phyloP scores from a whole-genome alignment of 2,888 invertebrate species.

The Sinhomidia bicolor region DNA sequence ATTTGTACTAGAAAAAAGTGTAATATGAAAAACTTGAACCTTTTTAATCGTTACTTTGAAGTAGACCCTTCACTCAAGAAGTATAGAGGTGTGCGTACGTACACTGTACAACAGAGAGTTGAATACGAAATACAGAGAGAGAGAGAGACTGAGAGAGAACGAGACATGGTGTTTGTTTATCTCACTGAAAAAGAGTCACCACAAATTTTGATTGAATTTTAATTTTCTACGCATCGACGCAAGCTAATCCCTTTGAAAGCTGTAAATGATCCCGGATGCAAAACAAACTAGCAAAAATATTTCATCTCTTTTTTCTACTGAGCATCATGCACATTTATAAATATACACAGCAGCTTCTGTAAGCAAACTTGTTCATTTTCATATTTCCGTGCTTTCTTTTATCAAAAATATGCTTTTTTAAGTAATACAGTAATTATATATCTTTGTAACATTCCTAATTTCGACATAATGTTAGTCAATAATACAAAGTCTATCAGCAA shows the following conservation, averaged over 20 bases:
- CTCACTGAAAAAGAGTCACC: conserved; percentile 62
- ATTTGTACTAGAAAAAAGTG: conserved; percentile 26
- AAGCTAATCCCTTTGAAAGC: neutral
- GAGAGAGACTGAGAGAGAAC: conserved; percentile 39
- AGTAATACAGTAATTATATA: too few relatives aligned
- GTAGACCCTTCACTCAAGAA: conserved; percentile 59
- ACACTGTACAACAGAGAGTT: conserved; percentile 30
- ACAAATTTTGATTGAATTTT: conserved; percentile 25
- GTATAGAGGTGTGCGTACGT: conserved; percentile 1
- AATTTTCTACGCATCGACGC: neutral
- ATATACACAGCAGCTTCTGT: too few relatives aligned
- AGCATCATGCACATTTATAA: too few relatives aligned
- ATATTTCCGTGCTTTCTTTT: too few relatives aligned
- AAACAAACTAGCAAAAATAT: too few relatives aligned
- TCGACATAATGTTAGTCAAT: too few relatives aligned
- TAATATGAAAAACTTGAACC: conserved; percentile 60
- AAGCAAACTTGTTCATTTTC: too few relatives aligned
- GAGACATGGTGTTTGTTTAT: conserved; percentile 42
- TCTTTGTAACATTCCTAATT: too few relatives aligned
- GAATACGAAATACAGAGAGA: conserved; percentile 37
- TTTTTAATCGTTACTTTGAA: conserved; percentile 38
- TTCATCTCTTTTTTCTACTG: too few relatives aligned
- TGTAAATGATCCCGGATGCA: neutral
- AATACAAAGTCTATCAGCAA: too few relatives aligned
- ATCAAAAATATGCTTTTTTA: too few relatives aligned